Percentiles rank a stretch among this genome's conserved stretches.
Evolutionary conservation across 2,888 invertebrate genomes (phyloP).

Genomic region (Adineta ricciae): DNA sequence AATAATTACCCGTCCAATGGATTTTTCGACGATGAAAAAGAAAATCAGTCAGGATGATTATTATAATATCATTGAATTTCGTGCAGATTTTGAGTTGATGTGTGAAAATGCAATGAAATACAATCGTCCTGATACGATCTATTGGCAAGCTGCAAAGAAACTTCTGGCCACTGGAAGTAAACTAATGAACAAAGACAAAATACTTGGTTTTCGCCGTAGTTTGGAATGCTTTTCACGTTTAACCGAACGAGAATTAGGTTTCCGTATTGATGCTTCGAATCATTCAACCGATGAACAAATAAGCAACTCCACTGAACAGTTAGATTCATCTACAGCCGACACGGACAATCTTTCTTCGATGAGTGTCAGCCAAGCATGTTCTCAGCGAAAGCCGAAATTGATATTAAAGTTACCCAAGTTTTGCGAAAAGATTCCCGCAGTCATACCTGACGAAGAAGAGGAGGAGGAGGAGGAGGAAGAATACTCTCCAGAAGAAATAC

Average conservation of each 20-base stretch:
- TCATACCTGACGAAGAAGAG: not conserved
- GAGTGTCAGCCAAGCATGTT: not conserved
- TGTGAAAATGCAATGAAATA: conserved; percentile 33
- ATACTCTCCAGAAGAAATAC: conserved; percentile 4
- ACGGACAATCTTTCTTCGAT: no score
- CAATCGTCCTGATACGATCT: conserved; percentile 31
- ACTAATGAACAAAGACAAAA: conserved; percentile 30
- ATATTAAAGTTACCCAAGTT: not conserved
- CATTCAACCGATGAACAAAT: not conserved
- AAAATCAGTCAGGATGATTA: conserved; percentile 31
- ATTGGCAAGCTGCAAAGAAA: conserved; percentile 31
- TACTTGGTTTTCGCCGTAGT: conserved; percentile 14
- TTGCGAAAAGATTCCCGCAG: not conserved
- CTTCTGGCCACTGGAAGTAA: conserved; percentile 23
- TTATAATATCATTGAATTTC: conserved; percentile 27
- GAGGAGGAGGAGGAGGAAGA: conserved; percentile 16
- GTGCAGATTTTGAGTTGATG: conserved; percentile 29
- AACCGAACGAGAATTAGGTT: conserved; percentile 26
- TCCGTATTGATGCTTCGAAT: not conserved
- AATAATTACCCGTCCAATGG: conserved; percentile 32
- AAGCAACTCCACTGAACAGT: not conserved
- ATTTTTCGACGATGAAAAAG: conserved; percentile 30
- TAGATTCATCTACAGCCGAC: not conserved
- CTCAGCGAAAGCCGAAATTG: not conserved
- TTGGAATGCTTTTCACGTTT: conserved; percentile 26